These are phyloP conservation scores for Antigone vipio DNA, from an alignment of 2,113 vertebrate species.

Conservation along the genomic window DNA sequence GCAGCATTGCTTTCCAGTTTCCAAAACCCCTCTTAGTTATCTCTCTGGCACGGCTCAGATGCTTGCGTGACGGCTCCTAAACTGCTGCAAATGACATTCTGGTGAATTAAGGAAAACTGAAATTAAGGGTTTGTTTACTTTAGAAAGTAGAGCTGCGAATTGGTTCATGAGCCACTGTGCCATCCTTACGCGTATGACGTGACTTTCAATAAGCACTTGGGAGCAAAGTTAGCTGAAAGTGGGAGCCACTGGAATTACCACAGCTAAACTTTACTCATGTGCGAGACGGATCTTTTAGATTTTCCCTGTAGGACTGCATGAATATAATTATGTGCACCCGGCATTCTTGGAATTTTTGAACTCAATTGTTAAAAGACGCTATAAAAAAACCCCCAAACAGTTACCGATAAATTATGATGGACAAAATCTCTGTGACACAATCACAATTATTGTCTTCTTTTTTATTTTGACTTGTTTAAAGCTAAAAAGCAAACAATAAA, in stretches of 20 bases:
- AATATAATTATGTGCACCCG: accelerated
- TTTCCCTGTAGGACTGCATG: not conserved
- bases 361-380: not conserved
- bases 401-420: not conserved
- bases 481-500: not conserved
- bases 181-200: not conserved
- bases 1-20: not conserved
- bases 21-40: not conserved
- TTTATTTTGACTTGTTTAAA: not conserved
- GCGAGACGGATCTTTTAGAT: not conserved
- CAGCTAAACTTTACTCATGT: not conserved
- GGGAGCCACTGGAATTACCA: not conserved
- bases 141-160: not conserved
- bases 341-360: not conserved
- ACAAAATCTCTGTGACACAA: not conserved
- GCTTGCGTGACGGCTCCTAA: not conserved
- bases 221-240: not conserved
- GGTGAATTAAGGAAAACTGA: not conserved
- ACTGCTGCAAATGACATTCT: not conserved
- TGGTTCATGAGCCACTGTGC: not conserved
- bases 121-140: not conserved
- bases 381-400: not conserved
- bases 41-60: not conserved
- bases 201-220: not conserved
- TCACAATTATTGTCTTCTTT: not conserved